Evolutionary conservation across 2,888 invertebrate genomes (phyloP).

Genomic region (Drosophila atripex): DNA sequence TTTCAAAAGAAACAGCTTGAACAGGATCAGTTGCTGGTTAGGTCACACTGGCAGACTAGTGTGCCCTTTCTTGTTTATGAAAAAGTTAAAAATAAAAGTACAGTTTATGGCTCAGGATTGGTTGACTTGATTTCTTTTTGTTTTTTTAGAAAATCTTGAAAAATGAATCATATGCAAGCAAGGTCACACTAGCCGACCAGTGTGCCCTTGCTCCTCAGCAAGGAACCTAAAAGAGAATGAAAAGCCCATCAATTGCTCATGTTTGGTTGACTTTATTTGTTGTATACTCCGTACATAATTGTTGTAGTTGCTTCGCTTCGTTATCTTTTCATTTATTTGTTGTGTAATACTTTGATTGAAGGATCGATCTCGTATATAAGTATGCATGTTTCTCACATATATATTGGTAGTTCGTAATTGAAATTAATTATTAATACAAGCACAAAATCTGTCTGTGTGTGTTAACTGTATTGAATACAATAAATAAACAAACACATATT

Average conservation of each 20-base stretch:
- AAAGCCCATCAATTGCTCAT: slow-evolving; percentile 28
- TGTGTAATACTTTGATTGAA: slow-evolving; percentile 78
- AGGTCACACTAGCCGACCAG: not conserved
- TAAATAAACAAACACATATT: slow-evolving; percentile 16
- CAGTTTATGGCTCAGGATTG: too few relatives aligned
- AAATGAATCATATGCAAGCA: not conserved
- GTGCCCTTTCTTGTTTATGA: not conserved
- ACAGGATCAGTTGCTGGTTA: too few relatives aligned
- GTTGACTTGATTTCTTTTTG: too few relatives aligned
- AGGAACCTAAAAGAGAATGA: not conserved
- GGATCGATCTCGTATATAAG: slow-evolving; percentile 71
- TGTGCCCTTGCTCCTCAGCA: not conserved
- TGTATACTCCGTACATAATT: slow-evolving; percentile 60
- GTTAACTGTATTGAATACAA: slow-evolving; percentile 22
- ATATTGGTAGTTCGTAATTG: slow-evolving; percentile 48
- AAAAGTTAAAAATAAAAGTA: not conserved
- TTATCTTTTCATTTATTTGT: slow-evolving; percentile 21
- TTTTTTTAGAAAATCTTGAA: not conserved
- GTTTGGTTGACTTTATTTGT: slow-evolving; percentile 70
- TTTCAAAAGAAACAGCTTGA: too few relatives aligned
- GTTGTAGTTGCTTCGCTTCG: slow-evolving; percentile 43
- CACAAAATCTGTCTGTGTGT: slow-evolving; percentile 56
- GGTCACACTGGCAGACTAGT: not conserved
- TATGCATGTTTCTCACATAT: slow-evolving; percentile 38
- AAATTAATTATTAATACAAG: too few relatives aligned